Evolutionary conservation across 2,888 invertebrate genomes (phyloP).

Genomic region (Epinotia demarniana): DNA sequence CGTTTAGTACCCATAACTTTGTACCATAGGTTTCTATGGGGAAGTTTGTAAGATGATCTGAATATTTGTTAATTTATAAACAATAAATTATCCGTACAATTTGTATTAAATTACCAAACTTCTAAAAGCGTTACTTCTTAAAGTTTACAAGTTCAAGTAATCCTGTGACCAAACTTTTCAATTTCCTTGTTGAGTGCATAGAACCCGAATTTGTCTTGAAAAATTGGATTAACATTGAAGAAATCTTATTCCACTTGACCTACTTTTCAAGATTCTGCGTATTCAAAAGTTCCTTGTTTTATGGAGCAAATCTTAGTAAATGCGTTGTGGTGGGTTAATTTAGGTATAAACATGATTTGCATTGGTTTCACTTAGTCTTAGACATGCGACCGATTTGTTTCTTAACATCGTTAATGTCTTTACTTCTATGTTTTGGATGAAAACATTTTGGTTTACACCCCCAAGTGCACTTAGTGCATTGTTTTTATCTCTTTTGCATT

Average conservation of each 20-base stretch:
- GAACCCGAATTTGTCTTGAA: conserved; percentile 23
- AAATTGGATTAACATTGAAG: conserved; percentile 35
- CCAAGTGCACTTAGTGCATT: background rate
- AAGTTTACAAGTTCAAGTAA: conserved; percentile 12
- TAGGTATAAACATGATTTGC: background rate
- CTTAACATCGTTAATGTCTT: background rate
- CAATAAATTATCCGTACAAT: background rate
- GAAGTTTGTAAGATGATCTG: no score
- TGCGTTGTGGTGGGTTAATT: background rate
- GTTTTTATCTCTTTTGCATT: background rate
- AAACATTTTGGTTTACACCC: background rate
- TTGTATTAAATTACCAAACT: conserved; percentile 12
- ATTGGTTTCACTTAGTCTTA: background rate
- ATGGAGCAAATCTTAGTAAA: conserved; percentile 9
- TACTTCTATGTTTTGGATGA: background rate
- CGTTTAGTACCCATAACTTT: no score
- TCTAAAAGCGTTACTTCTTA: conserved; percentile 1
- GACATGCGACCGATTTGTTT: background rate
- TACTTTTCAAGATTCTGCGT: conserved; percentile 33
- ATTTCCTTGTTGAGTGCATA: conserved; percentile 39
- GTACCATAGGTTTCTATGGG: no score
- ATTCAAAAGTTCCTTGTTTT: conserved; percentile 27
- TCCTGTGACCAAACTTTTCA: conserved; percentile 24
- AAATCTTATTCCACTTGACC: conserved; percentile 31
- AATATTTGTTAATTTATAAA: no score